These are phyloP conservation scores for Zeugodacus cucurbitae DNA, from an alignment of 1,140 invertebrate genomes.

Conservation along the genomic window DNA sequence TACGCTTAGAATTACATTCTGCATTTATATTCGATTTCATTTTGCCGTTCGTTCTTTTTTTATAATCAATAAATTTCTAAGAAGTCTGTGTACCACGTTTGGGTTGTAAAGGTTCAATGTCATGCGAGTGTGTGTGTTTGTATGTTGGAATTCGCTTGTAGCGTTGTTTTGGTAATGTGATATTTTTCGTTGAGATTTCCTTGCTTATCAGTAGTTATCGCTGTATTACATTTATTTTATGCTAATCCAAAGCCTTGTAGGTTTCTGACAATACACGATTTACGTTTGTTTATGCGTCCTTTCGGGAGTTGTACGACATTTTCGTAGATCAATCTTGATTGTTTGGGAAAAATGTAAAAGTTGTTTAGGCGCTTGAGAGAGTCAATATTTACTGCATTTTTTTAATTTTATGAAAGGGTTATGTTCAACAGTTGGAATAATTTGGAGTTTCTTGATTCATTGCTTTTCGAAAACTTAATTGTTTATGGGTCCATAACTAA, in stretches of 20 bases:
- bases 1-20: conserved; percentile 11
- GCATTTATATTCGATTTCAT: neutral
- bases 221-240: neutral
- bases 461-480: too few species aligned
- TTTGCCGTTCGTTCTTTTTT: neutral
- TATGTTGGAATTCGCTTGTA: too few species aligned
- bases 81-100: neutral
- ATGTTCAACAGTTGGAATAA: too few species aligned
- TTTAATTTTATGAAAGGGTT: too few species aligned
- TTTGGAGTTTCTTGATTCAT: too few species aligned
- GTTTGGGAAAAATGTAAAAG: neutral
- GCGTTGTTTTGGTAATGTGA: conserved; percentile 6
- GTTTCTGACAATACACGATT: neutral
- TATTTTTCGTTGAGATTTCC: neutral
- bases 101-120: neutral
- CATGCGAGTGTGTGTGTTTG: neutral
- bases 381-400: too few species aligned
- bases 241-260: neutral
- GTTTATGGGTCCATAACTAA: too few species aligned
- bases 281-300: neutral
- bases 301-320: neutral
- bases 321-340: neutral
- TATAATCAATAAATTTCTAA: conserved; percentile 21
- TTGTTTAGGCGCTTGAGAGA: neutral
- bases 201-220: neutral